A percentile compares a stretch with the other conserved stretches of the same genome.
Evolutionary conservation across 2,797 vertebrate genomes (phyloP).

Genomic region (Manis javanica): DNA sequence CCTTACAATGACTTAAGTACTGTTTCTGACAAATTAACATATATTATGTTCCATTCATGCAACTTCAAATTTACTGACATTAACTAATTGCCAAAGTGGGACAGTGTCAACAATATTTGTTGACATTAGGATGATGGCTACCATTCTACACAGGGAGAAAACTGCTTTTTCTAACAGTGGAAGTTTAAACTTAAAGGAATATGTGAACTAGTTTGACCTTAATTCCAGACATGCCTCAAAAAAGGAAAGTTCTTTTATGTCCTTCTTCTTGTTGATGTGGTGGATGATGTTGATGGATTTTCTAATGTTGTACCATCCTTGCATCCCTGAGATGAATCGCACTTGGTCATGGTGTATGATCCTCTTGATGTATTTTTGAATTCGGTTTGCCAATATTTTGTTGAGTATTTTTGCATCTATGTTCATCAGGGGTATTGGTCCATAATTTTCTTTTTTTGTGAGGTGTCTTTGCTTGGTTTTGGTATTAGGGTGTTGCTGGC

Average conservation of each 20-base stretch:
- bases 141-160: background rate
- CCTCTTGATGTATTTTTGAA: no score
- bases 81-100: background rate
- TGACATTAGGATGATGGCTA: background rate
- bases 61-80: background rate
- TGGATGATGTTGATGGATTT: no score
- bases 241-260: background rate
- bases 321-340: no score
- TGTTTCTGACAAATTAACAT: constrained; percentile 48
- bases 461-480: no score
- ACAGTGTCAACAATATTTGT: background rate
- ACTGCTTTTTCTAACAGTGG: background rate
- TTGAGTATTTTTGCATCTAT: no score
- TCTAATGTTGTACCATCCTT: no score
- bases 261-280: no score
- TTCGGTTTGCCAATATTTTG: no score
- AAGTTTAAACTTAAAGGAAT: background rate
- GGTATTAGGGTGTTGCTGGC: no score
- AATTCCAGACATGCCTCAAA: constrained; percentile 16
- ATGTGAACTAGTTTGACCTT: background rate
- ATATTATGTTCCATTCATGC: background rate
- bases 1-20: background rate
- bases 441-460: no score
- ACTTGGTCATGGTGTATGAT: no score
- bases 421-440: no score